Percentiles rank a stretch among this genome's conserved stretches.
phyloP scores from a whole-genome alignment of 2,888 invertebrate genomes.

The Agrotis segetum region DNA sequence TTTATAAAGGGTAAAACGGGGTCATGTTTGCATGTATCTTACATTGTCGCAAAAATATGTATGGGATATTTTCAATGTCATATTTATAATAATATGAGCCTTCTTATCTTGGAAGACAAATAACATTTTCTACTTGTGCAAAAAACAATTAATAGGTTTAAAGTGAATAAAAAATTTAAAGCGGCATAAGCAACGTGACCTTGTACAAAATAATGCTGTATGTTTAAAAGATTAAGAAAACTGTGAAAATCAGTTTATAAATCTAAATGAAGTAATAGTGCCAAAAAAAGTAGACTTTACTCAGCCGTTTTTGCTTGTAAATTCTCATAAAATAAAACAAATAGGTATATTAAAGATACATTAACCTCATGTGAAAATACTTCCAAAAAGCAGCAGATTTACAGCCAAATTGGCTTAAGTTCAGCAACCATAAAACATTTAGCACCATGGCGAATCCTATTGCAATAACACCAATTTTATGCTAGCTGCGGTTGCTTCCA shows the following conservation, averaged over 20 bases:
- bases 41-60: neutral
- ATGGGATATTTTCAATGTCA: neutral
- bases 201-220: too few relatives aligned
- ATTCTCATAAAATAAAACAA: constrained; percentile 7
- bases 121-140: too few relatives aligned
- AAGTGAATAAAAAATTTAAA: too few relatives aligned
- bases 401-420: constrained; percentile 37
- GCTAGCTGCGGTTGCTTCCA: constrained; percentile 30
- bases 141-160: too few relatives aligned
- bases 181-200: too few relatives aligned
- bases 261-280: too few relatives aligned
- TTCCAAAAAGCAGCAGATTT: constrained; percentile 23
- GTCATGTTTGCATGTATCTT: constrained; percentile 9
- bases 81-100: too few relatives aligned
- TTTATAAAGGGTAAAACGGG: constrained; percentile 16
- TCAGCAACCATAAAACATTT: constrained; percentile 55
- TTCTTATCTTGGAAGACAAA: too few relatives aligned
- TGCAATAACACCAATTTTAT: constrained; percentile 58
- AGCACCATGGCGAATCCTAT: constrained; percentile 30
- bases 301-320: neutral
- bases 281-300: neutral
- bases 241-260: too few relatives aligned
- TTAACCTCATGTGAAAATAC: constrained; percentile 16
- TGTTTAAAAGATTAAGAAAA: too few relatives aligned
- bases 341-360: constrained; percentile 2